Evolutionary conservation across 1,140 invertebrate species (phyloP).

Genomic region (Ceratina australensis): DNA sequence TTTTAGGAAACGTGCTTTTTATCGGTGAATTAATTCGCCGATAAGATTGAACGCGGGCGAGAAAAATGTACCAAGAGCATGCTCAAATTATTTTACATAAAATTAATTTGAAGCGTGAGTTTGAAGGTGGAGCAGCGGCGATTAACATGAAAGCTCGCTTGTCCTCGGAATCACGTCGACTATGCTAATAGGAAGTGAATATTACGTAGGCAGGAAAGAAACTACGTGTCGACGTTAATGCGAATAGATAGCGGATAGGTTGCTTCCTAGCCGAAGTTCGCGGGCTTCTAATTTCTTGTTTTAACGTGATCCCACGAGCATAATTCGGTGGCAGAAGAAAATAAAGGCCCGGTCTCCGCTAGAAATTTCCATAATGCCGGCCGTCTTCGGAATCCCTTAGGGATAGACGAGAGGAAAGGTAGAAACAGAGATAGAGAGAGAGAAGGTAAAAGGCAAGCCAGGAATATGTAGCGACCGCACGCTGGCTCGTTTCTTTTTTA

Average conservation of each 20-base stretch:
- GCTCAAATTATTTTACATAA: too few relatives aligned
- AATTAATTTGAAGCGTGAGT: background rate
- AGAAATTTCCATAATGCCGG: slow-evolving; percentile 49
- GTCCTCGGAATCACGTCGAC: slow-evolving; percentile 35
- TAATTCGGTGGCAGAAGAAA: slow-evolving; percentile 43
- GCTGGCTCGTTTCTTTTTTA: background rate
- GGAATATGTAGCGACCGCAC: slow-evolving; percentile 12
- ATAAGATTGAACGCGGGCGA: too few relatives aligned
- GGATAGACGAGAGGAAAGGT: background rate
- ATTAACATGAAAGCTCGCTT: slow-evolving; percentile 38
- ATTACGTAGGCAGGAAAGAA: slow-evolving; percentile 7
- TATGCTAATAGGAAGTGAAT: slow-evolving; percentile 49
- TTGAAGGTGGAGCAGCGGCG: background rate
- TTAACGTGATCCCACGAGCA: background rate
- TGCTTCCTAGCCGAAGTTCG: slow-evolving; percentile 11
- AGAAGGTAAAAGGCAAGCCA: slow-evolving; percentile 51
- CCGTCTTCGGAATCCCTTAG: background rate
- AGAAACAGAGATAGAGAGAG: background rate
- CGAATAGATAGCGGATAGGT: slow-evolving; percentile 11
- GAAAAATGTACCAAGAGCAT: too few relatives aligned
- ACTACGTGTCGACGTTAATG: slow-evolving; percentile 11
- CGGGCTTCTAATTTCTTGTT: slow-evolving; percentile 2
- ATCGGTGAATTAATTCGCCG: too few relatives aligned
- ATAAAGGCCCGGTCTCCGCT: slow-evolving; percentile 29
- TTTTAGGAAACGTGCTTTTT: too few relatives aligned